phyloP scores from a whole-genome alignment of 2,113 vertebrate genomes.

The Ardeotis arabs region DNA sequence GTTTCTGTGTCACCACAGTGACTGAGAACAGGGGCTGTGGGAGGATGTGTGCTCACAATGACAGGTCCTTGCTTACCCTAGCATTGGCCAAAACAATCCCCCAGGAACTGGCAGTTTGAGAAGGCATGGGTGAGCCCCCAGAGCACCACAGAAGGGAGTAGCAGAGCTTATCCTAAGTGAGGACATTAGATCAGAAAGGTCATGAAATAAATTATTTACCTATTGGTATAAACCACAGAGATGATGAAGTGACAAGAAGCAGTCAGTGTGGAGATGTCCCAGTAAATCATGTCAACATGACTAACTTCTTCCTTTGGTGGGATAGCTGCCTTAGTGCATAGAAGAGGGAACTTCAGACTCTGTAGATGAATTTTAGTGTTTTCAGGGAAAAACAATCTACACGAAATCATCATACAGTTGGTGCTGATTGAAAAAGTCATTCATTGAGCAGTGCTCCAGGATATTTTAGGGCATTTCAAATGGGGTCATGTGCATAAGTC shows the following conservation, averaged over 20 bases:
- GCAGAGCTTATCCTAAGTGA: not conserved
- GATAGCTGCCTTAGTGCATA: not conserved
- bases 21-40: fast-evolving
- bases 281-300: not conserved
- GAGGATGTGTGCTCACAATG: not conserved
- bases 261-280: not conserved
- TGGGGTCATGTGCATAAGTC: not conserved
- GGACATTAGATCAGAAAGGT: not conserved
- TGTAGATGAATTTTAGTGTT: not conserved
- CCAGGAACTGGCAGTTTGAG: not conserved
- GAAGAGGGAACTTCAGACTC: not conserved
- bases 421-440: not conserved
- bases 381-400: not conserved
- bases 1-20: not conserved
- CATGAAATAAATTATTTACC: not conserved
- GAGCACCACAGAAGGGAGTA: not conserved
- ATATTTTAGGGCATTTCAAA: not conserved
- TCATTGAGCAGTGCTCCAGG: not conserved
- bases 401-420: not conserved
- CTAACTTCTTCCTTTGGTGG: not conserved
- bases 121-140: not conserved
- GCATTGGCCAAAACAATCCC: not conserved
- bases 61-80: not conserved
- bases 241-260: not conserved
- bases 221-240: not conserved